These are phyloP conservation scores for Grus americana DNA, from an alignment of 2,113 vertebrate species.

Conservation along the genomic window DNA sequence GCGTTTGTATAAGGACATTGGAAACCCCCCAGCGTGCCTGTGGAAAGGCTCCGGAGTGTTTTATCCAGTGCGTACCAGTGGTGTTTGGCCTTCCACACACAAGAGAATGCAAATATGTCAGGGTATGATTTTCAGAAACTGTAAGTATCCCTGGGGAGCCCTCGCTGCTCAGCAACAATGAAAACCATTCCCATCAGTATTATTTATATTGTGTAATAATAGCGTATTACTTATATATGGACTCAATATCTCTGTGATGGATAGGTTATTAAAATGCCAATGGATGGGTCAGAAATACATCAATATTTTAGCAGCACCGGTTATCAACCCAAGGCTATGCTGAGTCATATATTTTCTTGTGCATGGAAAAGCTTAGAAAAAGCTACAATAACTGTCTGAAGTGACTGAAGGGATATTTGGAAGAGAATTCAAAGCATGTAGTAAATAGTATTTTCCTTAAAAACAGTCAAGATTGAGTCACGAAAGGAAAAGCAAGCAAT, in stretches of 20 bases:
- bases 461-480: constrained; percentile 10
- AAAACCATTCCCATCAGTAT: constrained; percentile 58
- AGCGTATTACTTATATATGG: constrained; percentile 61
- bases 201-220: constrained; percentile 64
- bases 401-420: constrained; percentile 45
- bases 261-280: constrained; percentile 60
- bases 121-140: constrained; percentile 1
- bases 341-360: constrained; percentile 41
- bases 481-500: not conserved
- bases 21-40: not conserved
- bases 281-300: constrained; percentile 54
- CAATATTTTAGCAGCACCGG: constrained; percentile 58
- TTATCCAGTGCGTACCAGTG: not conserved
- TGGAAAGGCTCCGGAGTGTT: not conserved
- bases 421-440: constrained; percentile 24
- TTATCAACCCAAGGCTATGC: constrained; percentile 58
- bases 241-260: constrained; percentile 50
- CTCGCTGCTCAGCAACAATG: constrained; percentile 44
- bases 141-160: not conserved
- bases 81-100: not conserved
- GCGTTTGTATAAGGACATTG: not conserved
- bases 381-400: constrained; percentile 39
- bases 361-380: constrained; percentile 40
- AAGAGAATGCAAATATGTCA: not conserved
- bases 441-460: constrained; percentile 8